Base-by-base conservation (phyloP, 1,140 invertebrate species). In the Bombus fervidus region DNA sequence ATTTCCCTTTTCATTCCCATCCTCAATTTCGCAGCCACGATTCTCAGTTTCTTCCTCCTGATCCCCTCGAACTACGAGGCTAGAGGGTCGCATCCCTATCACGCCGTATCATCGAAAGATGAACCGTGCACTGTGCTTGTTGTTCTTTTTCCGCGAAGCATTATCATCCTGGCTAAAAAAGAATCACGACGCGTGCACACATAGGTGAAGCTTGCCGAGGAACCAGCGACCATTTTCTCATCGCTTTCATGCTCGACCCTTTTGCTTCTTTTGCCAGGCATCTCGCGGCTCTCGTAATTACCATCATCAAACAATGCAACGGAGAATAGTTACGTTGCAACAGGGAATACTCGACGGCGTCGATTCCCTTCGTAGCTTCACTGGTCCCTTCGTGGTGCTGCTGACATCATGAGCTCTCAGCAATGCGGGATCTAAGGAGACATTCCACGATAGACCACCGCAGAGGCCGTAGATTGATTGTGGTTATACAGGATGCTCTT, bases 251-350 rank as follows among this genome's bases (percentile, higher is more conserved):
- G 31, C 73, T 34, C 18, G 22, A 5, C 22, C 47, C 57, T 73
- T 78, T 74, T 82, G 82, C 71, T 73, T 37, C 83, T 85, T 89
- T 89, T 87, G 88, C 43, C 64, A 64, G 82, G 78, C 86, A 87
- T 83, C 87, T 91, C 81, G 87, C 81, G 87, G 81, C 86, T 84
- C 90, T 91, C 88, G 91, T 93, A 94, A 94, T 94, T 93, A 93
- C 91, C 92, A 87, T 92, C 89, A 92, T 92, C 91, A 92, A 94
- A 94, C 92, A 93, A 93, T 92, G 89, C 89, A 87, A 84, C 81
- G 77, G 74, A 69, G 86, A 91, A 87, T 85, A 64, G 66, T 85
- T 68, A 78, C 37, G 76, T 68, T 41, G 6, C 71, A n/a, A 71
- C 25, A 39, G 12, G 66, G 31, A 34, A 37, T 72, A 64, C 31